Conservation (phyloP, 2,113 vertebrate species). For the Herpetotheres cachinnans region DNA sequence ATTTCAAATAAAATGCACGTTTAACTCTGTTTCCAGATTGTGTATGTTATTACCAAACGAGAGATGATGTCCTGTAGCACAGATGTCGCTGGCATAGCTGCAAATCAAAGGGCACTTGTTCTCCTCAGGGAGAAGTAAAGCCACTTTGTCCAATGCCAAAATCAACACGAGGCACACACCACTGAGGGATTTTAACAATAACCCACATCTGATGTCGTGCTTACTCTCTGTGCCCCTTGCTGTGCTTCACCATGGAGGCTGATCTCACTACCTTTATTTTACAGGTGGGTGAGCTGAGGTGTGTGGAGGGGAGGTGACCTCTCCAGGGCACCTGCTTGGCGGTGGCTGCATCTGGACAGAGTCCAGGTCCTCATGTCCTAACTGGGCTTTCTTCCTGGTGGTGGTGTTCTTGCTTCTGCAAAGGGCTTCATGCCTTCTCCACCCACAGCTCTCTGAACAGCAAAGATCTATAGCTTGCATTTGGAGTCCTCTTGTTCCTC, state of each 20-base stretch:
- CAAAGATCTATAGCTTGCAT: background rate
- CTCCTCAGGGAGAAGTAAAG: background rate
- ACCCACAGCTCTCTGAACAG: background rate
- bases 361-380: background rate
- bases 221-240: background rate
- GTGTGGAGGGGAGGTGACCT: background rate
- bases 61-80: background rate
- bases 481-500: background rate
- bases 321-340: background rate
- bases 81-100: background rate
- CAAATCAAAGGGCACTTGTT: background rate
- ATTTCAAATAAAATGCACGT: background rate
- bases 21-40: background rate
- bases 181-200: background rate
- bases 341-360: background rate
- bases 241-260: background rate
- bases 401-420: background rate
- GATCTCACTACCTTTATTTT: background rate
- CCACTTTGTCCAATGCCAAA: background rate
- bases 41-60: background rate
- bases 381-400: background rate
- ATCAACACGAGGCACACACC: background rate
- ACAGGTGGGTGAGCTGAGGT: background rate
- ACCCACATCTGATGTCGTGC: accelerated
- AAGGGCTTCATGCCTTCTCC: background rate